These are phyloP conservation scores for Carpatolechia fugitivella DNA, from an alignment of 2,888 invertebrate genomes.

Conservation along the genomic window DNA sequence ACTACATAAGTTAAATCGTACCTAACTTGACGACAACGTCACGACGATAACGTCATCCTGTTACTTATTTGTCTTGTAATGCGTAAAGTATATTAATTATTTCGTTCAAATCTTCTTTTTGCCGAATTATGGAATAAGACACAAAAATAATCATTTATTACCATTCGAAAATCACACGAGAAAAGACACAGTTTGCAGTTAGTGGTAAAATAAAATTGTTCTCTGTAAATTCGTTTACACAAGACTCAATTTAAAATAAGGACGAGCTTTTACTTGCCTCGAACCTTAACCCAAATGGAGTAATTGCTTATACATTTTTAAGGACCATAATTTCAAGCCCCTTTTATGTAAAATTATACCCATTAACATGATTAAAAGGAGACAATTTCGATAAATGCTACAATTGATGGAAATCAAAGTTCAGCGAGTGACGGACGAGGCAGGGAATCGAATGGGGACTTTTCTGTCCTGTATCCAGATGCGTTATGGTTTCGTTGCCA, in stretches of 20 bases:
- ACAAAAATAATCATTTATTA: no score
- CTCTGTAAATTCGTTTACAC: neutral
- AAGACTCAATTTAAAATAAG: neutral
- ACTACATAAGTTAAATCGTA: no score
- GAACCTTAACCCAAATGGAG: neutral
- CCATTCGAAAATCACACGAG: no score
- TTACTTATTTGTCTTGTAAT: no score
- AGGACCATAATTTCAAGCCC: neutral
- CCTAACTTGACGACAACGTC: no score
- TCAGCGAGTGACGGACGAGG: constrained; percentile 13
- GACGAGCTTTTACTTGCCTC: neutral
- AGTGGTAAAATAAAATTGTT: no score
- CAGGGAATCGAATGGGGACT: constrained; percentile 28
- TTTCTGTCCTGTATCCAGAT: neutral
- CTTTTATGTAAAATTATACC: neutral
- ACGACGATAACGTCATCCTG: no score
- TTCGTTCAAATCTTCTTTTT: no score
- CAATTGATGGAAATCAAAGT: constrained; percentile 12
- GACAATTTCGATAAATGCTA: constrained; percentile 8
- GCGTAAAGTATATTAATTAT: no score
- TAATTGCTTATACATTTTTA: constrained; percentile 4
- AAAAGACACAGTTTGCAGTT: no score
- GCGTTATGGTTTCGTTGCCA: neutral
- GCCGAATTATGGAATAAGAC: no score
- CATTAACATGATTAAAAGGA: constrained; percentile 10